These are phyloP conservation scores for Ciconia nigra DNA, from an alignment of 2,797 vertebrate genomes.

Conservation along the genomic window DNA sequence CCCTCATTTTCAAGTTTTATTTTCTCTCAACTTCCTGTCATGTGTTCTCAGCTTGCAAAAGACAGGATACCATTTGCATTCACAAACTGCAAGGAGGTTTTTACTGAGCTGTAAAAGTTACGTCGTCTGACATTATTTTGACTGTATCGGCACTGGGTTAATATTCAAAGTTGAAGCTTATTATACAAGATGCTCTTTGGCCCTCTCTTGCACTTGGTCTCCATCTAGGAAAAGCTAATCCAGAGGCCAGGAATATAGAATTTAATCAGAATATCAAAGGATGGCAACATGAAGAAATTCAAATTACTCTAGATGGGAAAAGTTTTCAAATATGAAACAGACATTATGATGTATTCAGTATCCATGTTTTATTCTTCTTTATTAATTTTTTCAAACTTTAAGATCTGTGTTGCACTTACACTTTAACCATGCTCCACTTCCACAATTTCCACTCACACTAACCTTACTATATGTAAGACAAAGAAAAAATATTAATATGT, in stretches of 20 bases:
- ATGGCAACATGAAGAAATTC: not conserved
- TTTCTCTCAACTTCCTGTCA: conserved; percentile 39
- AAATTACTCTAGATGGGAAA: not conserved
- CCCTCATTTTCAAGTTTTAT: not conserved
- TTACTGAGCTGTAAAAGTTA: not conserved
- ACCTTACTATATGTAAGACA: not conserved
- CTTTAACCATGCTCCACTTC: not conserved
- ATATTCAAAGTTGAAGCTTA: not conserved
- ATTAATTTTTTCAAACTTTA: not conserved
- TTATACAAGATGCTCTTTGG: not conserved
- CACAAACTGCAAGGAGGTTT: not conserved
- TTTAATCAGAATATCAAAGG: not conserved
- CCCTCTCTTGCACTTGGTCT: not conserved
- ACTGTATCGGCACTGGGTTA: not conserved
- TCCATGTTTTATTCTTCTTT: not conserved
- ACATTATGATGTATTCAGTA: not conserved
- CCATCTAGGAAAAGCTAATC: not conserved
- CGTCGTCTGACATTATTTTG: not conserved
- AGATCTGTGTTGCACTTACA: not conserved
- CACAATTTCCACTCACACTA: not conserved
- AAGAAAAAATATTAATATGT: not conserved
- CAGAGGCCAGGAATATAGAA: not conserved
- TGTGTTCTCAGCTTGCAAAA: not conserved
- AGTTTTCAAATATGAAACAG: not conserved
- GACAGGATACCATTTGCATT: conserved; percentile 43